Conservation (phyloP, 2,888 invertebrate species). For the Eupithecia pulchellata region DNA sequence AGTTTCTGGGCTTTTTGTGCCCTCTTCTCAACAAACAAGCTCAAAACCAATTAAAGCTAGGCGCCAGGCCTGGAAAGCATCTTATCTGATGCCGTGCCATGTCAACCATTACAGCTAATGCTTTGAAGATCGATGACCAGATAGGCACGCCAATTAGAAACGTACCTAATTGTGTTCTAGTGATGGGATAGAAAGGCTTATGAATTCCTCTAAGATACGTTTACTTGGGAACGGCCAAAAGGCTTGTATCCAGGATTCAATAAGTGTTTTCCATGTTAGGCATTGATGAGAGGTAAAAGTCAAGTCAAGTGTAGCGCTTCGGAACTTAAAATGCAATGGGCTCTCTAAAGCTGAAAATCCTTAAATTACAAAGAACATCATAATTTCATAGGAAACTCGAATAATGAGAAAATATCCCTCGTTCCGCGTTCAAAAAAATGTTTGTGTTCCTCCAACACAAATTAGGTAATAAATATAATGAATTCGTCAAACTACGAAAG, state of each 20-base stretch:
- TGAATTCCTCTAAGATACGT: constrained; percentile 41
- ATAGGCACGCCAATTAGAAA: constrained; percentile 42
- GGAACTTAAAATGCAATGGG: background rate
- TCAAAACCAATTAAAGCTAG: constrained; percentile 14
- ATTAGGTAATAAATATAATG: too few relatives aligned
- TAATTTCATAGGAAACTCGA: background rate
- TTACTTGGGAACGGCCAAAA: constrained; percentile 5
- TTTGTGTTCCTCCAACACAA: too few relatives aligned
- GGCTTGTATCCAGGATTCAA: constrained; percentile 1
- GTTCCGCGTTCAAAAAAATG: too few relatives aligned
- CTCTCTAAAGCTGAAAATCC: background rate
- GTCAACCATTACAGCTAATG: constrained; percentile 30
- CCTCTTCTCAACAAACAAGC: background rate
- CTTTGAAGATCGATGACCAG: constrained; percentile 35
- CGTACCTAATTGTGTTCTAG: constrained; percentile 44
- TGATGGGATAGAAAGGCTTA: constrained; percentile 45
- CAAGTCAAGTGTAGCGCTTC: background rate
- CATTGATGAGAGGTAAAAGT: background rate
- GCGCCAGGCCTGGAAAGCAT: constrained; percentile 25
- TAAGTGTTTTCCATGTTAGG: background rate
- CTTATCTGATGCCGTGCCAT: constrained; percentile 28
- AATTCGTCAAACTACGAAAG: too few relatives aligned
- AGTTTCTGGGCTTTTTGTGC: background rate
- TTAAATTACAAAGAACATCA: background rate
- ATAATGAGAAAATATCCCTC: background rate